Conservation (phyloP, 2,888 invertebrate species). For the Ochlodes sylvanus region DNA sequence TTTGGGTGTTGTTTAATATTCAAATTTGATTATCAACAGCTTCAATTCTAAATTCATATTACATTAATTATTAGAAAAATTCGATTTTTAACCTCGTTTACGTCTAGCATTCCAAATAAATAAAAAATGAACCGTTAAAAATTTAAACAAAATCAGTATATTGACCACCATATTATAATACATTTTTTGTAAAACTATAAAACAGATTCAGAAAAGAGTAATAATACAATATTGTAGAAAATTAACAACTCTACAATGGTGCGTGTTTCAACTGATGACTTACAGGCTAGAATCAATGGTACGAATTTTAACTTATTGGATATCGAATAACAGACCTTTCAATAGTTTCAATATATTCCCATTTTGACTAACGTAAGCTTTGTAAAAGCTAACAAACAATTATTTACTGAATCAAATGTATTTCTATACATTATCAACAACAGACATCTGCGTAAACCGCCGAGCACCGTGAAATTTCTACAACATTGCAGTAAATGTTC, state of each 20-base stretch:
- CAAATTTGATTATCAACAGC: constrained; percentile 22
- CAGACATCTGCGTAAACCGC: constrained; percentile 5
- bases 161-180: constrained; percentile 16
- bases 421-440: constrained; percentile 1
- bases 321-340: background rate
- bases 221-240: constrained; percentile 37
- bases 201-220: constrained; percentile 13
- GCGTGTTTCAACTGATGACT: background rate
- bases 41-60: constrained; percentile 16
- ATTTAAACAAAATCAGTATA: background rate
- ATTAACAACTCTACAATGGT: background rate
- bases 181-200: constrained; percentile 9
- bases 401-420: background rate
- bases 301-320: background rate
- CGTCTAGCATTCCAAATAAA: constrained; percentile 13
- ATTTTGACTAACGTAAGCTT: background rate
- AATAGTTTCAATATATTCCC: background rate
- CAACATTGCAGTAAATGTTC: constrained; percentile 48
- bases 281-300: no score
- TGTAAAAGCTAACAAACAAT: constrained; percentile 3
- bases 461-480: constrained; percentile 23
- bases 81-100: constrained; percentile 29
- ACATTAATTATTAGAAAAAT: constrained; percentile 23
- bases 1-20: constrained; percentile 14
- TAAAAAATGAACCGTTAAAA: constrained; percentile 9